Conservation (phyloP, 2,888 invertebrate species). For the Tipula confusa region DNA sequence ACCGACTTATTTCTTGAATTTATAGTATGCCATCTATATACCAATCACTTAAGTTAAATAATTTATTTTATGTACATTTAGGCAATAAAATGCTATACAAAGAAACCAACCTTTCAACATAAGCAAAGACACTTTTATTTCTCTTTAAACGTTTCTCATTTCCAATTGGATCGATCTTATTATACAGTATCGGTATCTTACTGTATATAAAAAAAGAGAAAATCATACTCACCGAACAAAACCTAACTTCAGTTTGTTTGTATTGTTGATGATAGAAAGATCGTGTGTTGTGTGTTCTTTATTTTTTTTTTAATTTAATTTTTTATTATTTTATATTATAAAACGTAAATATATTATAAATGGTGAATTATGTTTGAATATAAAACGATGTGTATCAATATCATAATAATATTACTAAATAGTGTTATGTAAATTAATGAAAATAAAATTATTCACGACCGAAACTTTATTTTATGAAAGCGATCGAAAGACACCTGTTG, state of each 20-base stretch:
- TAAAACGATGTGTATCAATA: background rate
- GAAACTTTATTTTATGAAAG: background rate
- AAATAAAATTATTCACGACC: too few species aligned
- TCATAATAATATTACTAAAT: background rate
- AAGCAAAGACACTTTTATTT: too few species aligned
- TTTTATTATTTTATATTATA: too few species aligned
- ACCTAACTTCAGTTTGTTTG: conserved; percentile 15
- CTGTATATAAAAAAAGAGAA: background rate
- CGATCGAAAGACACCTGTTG: background rate
- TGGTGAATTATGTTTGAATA: background rate
- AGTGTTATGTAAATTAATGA: background rate
- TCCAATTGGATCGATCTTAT: background rate
- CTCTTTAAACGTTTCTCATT: too few species aligned
- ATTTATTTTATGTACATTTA: too few species aligned
- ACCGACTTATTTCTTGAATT: too few species aligned
- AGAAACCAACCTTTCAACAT: too few species aligned
- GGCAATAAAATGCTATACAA: too few species aligned
- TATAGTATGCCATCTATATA: too few species aligned
- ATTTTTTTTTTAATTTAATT: background rate
- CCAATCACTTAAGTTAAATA: too few species aligned
- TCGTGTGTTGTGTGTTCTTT: background rate
- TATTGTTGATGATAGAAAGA: background rate
- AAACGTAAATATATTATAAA: background rate
- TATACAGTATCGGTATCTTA: background rate
- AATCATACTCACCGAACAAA: background rate